A percentile compares a stretch with the other conserved stretches of the same genome.
Conservation (phyloP, 2,888 invertebrate genomes). For the Microctonus aethiopoides region DNA sequence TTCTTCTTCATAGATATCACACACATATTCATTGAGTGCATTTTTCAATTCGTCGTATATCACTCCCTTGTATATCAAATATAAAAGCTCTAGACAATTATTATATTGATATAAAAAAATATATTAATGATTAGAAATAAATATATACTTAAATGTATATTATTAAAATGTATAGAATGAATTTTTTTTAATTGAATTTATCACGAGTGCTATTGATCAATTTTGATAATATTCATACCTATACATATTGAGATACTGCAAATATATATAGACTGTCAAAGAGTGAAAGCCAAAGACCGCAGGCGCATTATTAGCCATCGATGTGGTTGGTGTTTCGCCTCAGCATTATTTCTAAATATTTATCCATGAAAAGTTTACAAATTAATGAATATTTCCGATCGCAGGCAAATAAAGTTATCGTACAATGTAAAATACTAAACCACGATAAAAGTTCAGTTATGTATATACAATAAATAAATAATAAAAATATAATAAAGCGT, state of each 20-base stretch:
- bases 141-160: neutral
- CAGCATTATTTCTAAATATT: no score
- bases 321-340: neutral
- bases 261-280: constrained; percentile 3
- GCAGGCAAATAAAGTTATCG: constrained; percentile 37
- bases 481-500: neutral
- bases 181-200: no score
- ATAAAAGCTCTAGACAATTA: neutral
- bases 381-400: neutral
- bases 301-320: constrained; percentile 6
- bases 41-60: neutral
- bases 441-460: constrained; percentile 32
- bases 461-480: no score
- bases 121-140: no score
- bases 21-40: neutral
- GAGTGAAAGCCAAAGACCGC: neutral
- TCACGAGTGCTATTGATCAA: neutral
- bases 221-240: neutral
- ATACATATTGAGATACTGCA: neutral
- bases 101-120: no score
- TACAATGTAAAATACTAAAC: constrained; percentile 27
- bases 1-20: neutral
- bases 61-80: neutral
- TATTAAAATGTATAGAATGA: no score
- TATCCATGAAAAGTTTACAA: neutral